These are phyloP conservation scores for Philaethria dido DNA, from an alignment of 2,888 invertebrate species.

Conservation along the genomic window DNA sequence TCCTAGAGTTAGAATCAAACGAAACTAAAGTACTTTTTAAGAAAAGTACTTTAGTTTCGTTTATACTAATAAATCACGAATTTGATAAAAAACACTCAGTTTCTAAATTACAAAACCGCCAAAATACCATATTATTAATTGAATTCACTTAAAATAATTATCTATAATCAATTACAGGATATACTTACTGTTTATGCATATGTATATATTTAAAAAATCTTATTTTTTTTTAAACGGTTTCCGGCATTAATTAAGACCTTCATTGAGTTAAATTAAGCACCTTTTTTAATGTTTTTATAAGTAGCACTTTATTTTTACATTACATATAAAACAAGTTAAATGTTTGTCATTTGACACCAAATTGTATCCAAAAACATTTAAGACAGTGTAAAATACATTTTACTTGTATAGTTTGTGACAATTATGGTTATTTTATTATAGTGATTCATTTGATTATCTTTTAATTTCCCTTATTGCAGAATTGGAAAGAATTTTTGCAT, in stretches of 20 bases:
- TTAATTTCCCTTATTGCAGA: background rate
- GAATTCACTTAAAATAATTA: conserved; percentile 1
- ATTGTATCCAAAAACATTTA: background rate
- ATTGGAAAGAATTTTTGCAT: too few relatives aligned
- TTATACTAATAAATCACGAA: too few relatives aligned
- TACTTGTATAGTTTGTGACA: background rate
- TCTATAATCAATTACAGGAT: conserved; percentile 7
- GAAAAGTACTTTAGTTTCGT: too few relatives aligned
- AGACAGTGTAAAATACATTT: background rate
- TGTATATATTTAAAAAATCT: background rate
- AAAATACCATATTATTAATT: background rate
- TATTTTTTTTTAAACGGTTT: background rate
- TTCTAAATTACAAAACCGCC: background rate
- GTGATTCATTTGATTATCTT: background rate
- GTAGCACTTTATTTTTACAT: conserved; percentile 13
- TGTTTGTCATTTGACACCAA: conserved; percentile 1
- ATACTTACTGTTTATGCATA: background rate
- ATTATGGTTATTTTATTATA: conserved; percentile 1
- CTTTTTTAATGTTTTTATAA: conserved; percentile 8
- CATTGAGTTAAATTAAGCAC: background rate
- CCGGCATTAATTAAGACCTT: conserved; percentile 1
- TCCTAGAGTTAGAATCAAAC: too few relatives aligned
- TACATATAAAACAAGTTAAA: conserved; percentile 2
- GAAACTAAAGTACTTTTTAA: too few relatives aligned
- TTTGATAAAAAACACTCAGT: too few relatives aligned